Percentiles rank a stretch among this genome's conserved stretches.
Conservation (phyloP, 2,113 vertebrate species). For the Chascanopsetta lugubris region DNA sequence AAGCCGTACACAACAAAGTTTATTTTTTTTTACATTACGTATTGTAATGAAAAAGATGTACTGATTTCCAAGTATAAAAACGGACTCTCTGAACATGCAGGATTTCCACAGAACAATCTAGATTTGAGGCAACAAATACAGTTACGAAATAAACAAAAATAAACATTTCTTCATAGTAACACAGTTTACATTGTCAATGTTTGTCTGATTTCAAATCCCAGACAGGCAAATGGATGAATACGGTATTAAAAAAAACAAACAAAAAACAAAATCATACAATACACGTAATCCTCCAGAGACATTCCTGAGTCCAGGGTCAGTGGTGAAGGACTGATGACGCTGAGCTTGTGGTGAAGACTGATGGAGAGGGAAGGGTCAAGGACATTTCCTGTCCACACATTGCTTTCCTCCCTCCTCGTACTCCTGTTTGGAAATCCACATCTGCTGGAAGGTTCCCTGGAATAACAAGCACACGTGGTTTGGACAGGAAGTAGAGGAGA, state of each 20-base stretch:
- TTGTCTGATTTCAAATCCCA: conserved; percentile 38
- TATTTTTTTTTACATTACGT: not conserved
- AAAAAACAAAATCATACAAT: conserved; percentile 59
- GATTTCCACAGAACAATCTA: conserved; percentile 22
- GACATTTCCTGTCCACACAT: conserved; percentile 98
- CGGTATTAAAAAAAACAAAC: conserved; percentile 32
- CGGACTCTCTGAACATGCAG: not conserved
- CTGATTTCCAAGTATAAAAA: not conserved
- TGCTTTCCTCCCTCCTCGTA: conserved; percentile 99
- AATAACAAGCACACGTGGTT: conserved; percentile 25
- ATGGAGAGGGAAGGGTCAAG: conserved; percentile 70
- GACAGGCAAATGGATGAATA: conserved; percentile 26
- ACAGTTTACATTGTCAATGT: conserved; percentile 22
- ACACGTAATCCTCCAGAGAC: conserved; percentile 44
- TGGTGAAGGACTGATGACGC: conserved; percentile 44
- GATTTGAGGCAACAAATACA: conserved; percentile 34
- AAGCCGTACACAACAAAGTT: conserved; percentile 13
- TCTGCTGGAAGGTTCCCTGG: conserved; percentile 98
- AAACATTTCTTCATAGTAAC: conserved; percentile 24
- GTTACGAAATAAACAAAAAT: conserved; percentile 15
- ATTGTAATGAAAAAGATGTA: not conserved
- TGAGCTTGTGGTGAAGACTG: conserved; percentile 34
- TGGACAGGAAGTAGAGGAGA: too few relatives aligned
- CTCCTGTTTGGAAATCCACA: conserved; percentile 99
- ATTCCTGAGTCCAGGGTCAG: conserved; percentile 76